Percentiles rank a stretch among this genome's conserved stretches.
These are phyloP conservation scores for Ptilonorhynchus violaceus DNA, from an alignment of 2,113 vertebrate genomes.

Conservation along the genomic window DNA sequence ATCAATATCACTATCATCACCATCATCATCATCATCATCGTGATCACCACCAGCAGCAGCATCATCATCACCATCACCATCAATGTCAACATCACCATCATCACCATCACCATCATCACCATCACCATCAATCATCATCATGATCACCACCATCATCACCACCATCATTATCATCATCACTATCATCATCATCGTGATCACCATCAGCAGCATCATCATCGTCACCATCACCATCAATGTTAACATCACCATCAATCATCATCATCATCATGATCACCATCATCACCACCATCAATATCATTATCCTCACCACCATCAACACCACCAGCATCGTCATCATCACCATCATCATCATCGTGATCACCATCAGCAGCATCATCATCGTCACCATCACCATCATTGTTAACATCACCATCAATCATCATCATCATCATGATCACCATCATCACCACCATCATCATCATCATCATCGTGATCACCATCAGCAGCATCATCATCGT, in stretches of 20 bases:
- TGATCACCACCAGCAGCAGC: background rate
- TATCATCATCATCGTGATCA: accelerated
- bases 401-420: background rate
- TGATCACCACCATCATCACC: accelerated
- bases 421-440: too few species aligned
- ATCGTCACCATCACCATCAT: background rate
- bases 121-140: background rate
- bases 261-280: accelerated
- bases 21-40: background rate
- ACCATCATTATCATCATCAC: accelerated
- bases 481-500: too few species aligned
- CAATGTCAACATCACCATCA: accelerated
- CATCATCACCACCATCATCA: background rate
- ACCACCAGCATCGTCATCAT: accelerated
- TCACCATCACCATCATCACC: too few species aligned
- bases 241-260: accelerated
- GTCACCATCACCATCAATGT: background rate
- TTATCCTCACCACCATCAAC: too few species aligned
- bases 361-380: too few species aligned
- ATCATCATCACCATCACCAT: background rate
- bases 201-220: background rate
- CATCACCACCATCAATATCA: too few species aligned
- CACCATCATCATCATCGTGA: too few species aligned
- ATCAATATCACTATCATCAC: background rate
- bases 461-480: too few species aligned